Evolutionary conservation across 2,113 vertebrate genomes (phyloP).

Genomic region (Larimichthys polyactis): DNA sequence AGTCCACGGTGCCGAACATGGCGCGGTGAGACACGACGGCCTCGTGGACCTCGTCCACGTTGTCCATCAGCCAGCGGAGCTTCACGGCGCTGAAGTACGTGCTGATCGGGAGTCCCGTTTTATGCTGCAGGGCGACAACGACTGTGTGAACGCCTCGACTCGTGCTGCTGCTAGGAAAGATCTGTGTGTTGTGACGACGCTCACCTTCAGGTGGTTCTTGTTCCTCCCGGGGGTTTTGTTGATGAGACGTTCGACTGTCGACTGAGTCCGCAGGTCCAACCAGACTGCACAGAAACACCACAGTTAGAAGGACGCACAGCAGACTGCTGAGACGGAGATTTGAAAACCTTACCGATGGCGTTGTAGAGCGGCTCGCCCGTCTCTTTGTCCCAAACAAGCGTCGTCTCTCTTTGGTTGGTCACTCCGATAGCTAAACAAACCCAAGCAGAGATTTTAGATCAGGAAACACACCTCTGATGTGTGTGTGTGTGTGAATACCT

Average conservation of each 20-base stretch:
- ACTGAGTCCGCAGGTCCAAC: conserved; percentile 97
- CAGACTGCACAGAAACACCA: conserved; percentile 86
- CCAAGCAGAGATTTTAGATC: conserved; percentile 23
- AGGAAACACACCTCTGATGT: background rate
- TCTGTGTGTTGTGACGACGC: background rate
- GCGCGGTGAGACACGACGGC: conserved; percentile 89
- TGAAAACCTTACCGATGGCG: conserved; percentile 88
- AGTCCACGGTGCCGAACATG: conserved; percentile 96
- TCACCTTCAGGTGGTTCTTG: conserved; percentile 95
- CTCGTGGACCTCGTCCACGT: conserved; percentile 86
- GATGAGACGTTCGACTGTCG: conserved; percentile 94
- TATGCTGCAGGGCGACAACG: conserved; percentile 82
- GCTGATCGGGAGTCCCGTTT: conserved; percentile 96
- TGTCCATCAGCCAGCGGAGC: conserved; percentile 97
- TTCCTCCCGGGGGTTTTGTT: conserved; percentile 94
- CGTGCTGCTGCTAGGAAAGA: background rate
- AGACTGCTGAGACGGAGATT: background rate
- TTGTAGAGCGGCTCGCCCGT: conserved; percentile 97
- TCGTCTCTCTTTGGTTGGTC: conserved; percentile 98
- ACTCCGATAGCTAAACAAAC: conserved; percentile 91
- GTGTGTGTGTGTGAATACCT: conserved; percentile 82
- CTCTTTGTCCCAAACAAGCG: conserved; percentile 96
- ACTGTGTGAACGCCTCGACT: background rate
- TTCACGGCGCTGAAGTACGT: conserved; percentile 99
- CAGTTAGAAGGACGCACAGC: background rate